A percentile compares a stretch with the other conserved stretches of the same genome.
These are phyloP conservation scores for Helicoverpa zea DNA, from an alignment of 1,140 invertebrate species.

Conservation along the genomic window DNA sequence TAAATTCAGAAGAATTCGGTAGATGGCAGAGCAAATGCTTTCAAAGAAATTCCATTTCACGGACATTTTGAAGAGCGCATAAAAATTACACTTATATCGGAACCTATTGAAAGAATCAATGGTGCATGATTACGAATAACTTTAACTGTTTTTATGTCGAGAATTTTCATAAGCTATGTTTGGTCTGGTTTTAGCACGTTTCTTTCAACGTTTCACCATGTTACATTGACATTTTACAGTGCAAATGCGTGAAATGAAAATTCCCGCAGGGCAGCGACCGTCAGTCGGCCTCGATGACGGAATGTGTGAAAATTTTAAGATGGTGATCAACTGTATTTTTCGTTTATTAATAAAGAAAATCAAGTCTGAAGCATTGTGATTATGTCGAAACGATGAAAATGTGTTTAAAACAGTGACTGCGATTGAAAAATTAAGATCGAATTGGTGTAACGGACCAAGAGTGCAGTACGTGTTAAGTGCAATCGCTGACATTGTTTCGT, in stretches of 20 bases:
- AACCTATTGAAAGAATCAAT: no score
- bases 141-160: no score
- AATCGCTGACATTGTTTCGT: constrained; percentile 85
- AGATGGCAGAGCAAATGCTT: neutral
- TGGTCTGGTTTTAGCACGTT: neutral
- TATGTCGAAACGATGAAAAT: constrained; percentile 64
- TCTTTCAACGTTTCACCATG: neutral
- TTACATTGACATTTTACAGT: constrained; percentile 11
- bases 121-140: no score
- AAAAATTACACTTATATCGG: no score
- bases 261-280: constrained; percentile 79
- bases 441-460: constrained; percentile 61
- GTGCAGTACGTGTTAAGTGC: constrained; percentile 78
- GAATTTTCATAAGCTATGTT: no score
- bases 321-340: constrained; percentile 84
- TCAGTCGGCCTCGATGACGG: constrained; percentile 85
- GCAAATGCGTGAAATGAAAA: constrained; percentile 67
- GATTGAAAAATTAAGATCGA: constrained; percentile 56
- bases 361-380: constrained; percentile 65
- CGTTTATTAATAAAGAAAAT: constrained; percentile 65
- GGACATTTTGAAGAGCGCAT: neutral
- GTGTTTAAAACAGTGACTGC: constrained; percentile 64
- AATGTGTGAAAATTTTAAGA: constrained; percentile 85
- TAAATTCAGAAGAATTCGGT: neutral
- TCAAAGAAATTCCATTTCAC: neutral